Base-by-base conservation (phyloP, 2,113 vertebrate genomes). In the Asarcornis scutulata region DNA sequence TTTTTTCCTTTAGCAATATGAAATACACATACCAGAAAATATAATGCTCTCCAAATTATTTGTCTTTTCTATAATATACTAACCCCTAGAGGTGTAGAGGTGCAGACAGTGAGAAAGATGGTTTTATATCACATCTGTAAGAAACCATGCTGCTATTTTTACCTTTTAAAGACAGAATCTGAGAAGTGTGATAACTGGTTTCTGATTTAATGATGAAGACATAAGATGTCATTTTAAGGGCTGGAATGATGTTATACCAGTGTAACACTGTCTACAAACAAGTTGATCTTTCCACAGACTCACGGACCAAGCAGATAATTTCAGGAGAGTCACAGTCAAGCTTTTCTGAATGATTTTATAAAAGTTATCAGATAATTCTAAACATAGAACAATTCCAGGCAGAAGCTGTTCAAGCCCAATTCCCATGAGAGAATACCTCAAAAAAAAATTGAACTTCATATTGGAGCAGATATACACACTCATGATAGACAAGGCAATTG, bases 51-150 rank as follows among this genome's bases (percentile, higher is more conserved):
- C 11, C 29, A 59, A 55, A 58, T 62, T 46, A 21, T 27, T 71
- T 50, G 11, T 27, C 31, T 85, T 85, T 83, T 63, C 62, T 50
- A 21, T 14, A 58, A 53, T 4, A 3, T 10, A 72, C 23, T 15
- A 72, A 21, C 5, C 5, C 52, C 29, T 84, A 74, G 29, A 68
- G 0, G 0, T 23, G 48, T 84, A 74, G 29, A 68, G 0, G 0
- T 23, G 48, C 38, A 18, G 75, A 78, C 0, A 1, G 3, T 31
- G 31, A 90, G 60, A 44, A 63, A 83, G 80, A 78, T 14, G 1
- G 13, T 3, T 89, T 79, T 66, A n/a, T 32, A 7, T 11, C 21
- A 26, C 31, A 62, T 40, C n/a, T 80, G 1, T 36, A 74, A 77
- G 31, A 8, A 80, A 63, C 63, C 60, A 52, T 4, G 11, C 8